Evolutionary conservation across 2,113 vertebrate genomes (phyloP).

Genomic region (Istiophorus platypterus): DNA sequence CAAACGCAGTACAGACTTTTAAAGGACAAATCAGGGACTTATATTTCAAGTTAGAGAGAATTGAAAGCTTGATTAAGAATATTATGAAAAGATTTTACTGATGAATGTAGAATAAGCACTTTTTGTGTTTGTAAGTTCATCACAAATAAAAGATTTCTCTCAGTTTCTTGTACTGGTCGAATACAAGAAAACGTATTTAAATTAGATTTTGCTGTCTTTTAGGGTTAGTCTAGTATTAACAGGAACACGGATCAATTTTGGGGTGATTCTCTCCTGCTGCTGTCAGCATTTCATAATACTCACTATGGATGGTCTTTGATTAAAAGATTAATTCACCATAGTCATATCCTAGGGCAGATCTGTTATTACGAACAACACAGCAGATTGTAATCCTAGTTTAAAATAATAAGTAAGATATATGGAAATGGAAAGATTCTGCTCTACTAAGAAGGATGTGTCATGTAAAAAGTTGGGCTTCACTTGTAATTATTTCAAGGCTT

Average conservation of each 20-base stretch:
- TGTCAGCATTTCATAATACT: slow-evolving; percentile 23
- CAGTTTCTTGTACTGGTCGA: not conserved
- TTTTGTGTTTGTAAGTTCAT: not conserved
- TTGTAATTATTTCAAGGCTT: slow-evolving; percentile 17
- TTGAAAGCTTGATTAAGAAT: not conserved
- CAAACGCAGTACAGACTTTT: slow-evolving; percentile 8
- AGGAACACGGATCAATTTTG: not conserved
- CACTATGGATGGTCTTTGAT: slow-evolving; percentile 20
- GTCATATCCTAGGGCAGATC: slow-evolving; percentile 10
- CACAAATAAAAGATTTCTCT: not conserved
- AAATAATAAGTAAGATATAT: slow-evolving; percentile 19
- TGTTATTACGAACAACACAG: slow-evolving; percentile 13
- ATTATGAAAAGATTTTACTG: too few relatives aligned
- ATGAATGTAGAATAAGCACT: not conserved
- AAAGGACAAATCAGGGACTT: slow-evolving; percentile 7
- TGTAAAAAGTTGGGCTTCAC: slow-evolving; percentile 8
- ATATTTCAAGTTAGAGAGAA: not conserved
- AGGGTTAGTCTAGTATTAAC: not conserved
- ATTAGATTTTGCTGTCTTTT: not conserved
- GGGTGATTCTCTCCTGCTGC: not conserved
- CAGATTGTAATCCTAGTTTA: slow-evolving; percentile 11
- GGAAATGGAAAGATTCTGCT: slow-evolving; percentile 1
- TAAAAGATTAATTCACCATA: slow-evolving; percentile 28
- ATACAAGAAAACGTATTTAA: not conserved
- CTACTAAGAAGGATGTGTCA: not conserved